Evolutionary conservation across 1,140 invertebrate genomes (phyloP), one percentile per base, ranked within the genome.

Genomic region (Pissodes strobi): DNA sequence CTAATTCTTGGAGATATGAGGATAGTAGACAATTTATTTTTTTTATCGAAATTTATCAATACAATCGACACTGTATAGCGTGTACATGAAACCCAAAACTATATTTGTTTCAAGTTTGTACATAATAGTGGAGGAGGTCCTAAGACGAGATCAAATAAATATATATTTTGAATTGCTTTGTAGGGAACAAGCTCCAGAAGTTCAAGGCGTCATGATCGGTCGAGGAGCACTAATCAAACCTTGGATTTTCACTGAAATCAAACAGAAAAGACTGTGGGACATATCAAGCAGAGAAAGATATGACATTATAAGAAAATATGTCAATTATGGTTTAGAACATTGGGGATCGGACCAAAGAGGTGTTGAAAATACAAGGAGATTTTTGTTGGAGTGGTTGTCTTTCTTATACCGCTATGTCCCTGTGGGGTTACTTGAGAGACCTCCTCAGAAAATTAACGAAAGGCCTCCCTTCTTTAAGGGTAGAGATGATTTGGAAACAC

Each of bases 161-260:
- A n/a, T n/a, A n/a, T n/a, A n/a, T n/a, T n/a, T n/a, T n/a, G n/a
- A n/a, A n/a, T n/a, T n/a, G n/a, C n/a, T 27, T 27, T 27, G 25
- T 9, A 68, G 71, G 12, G 64, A 76, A 17, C 68, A 27, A 4
- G 79, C 73, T 43, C 72, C 76, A 2, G 73, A 76, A 51, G 27
- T 74, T 39, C 39, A 66, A 18, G 91, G 91, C 22, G 84, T 92
- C 0, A 94, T 94, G 85, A 90, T 95, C 71, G 93, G 90, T 2
- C 83, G 97, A 60, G 98, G 97, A 64, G 97, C 97, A 0, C 79
- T 99, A 10, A 97, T 99, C 23, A 99, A 99, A 76, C 98, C 98
- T 0, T 99, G 98, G 98, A 89, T 99, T 63, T 99, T 99, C 75
- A 95, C 90, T 46, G 98, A 99, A 83, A 98, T 99, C 45, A 97